These are phyloP conservation scores for Tetranychus piercei DNA, from an alignment of 2,888 invertebrate species.

Conservation along the genomic window DNA sequence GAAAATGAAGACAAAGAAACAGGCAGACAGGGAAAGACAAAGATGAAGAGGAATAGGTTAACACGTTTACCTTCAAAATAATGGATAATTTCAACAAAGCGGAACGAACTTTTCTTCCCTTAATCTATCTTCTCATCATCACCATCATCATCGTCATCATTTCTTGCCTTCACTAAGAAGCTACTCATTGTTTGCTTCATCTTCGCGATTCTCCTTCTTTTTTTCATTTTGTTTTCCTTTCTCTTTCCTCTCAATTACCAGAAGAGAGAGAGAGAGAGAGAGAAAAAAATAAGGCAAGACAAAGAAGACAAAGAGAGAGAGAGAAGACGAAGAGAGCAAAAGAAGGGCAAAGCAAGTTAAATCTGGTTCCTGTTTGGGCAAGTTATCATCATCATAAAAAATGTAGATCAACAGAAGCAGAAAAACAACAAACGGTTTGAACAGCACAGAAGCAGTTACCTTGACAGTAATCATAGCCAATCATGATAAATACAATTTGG, in stretches of 20 bases:
- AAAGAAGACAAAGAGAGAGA: background rate
- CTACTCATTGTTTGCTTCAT: background rate
- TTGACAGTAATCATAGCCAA: background rate
- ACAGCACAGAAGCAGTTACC: background rate
- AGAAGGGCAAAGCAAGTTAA: background rate
- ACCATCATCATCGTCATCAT: background rate
- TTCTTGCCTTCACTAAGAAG: background rate
- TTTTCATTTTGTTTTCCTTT: background rate
- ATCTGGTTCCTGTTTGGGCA: background rate
- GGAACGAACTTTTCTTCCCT: background rate
- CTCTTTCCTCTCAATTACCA: background rate
- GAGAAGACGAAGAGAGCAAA: background rate
- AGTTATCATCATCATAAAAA: background rate
- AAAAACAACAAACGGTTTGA: background rate
- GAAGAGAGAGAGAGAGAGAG: background rate
- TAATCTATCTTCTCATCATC: background rate
- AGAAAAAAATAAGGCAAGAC: background rate
- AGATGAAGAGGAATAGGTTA: background rate
- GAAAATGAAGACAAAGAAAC: background rate
- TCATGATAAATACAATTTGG: background rate
- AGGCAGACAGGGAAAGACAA: background rate
- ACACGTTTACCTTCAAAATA: background rate
- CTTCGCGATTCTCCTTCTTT: background rate
- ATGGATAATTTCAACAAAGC: background rate
- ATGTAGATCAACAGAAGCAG: conserved; percentile 1